Percentiles rank a stretch among this genome's conserved stretches.
Conservation (phyloP, 2,888 invertebrate species). For the Oxystoma pomonae region DNA sequence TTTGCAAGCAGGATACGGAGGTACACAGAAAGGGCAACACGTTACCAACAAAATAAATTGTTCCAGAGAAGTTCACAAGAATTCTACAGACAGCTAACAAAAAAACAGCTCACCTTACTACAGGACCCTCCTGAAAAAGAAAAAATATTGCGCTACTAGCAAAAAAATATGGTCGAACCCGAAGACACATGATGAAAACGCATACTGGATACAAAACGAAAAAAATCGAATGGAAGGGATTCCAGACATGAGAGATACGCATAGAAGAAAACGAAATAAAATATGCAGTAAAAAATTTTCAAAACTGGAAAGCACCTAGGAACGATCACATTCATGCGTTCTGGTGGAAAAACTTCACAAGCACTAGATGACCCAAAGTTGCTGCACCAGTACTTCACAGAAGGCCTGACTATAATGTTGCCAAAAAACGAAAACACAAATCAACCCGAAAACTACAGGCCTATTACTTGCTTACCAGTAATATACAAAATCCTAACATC, state of each 20-base stretch:
- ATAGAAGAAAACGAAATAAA: background rate
- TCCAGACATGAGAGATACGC: background rate
- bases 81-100: background rate
- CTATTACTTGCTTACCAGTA: background rate
- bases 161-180: slow-evolving; percentile 4
- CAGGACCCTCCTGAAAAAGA: background rate
- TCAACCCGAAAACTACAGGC: slow-evolving; percentile 1
- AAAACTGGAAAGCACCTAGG: slow-evolving; percentile 3
- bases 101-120: background rate
- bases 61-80: background rate
- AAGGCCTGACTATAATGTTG: background rate
- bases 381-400: background rate
- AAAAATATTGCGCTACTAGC: background rate
- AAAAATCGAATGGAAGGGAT: background rate
- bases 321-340: background rate
- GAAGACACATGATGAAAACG: background rate
- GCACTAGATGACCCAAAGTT: background rate
- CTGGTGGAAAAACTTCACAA: background rate
- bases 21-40: background rate
- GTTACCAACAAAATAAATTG: background rate
- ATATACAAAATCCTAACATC: slow-evolving; percentile 4
- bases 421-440: slow-evolving; percentile 1
- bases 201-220: background rate
- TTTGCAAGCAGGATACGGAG: background rate
- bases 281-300: slow-evolving; percentile 1